phyloP scores from a whole-genome alignment of 2,888 invertebrate genomes.

The Torymus auratus region DNA sequence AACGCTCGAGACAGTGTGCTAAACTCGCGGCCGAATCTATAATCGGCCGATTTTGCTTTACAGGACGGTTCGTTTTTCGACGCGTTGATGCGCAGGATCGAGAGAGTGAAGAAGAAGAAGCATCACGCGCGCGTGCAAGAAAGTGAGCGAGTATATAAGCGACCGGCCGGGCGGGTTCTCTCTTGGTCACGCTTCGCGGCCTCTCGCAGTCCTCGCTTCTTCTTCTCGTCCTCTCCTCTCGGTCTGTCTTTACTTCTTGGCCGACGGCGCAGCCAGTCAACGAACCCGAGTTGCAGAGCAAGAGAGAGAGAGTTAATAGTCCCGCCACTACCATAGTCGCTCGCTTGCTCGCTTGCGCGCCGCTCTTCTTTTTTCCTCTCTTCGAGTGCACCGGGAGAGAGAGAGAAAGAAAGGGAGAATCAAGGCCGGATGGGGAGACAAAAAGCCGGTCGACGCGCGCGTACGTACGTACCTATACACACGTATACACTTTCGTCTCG shows the following conservation, averaged over 20 bases:
- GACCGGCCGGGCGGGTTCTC: slow-evolving; percentile 21
- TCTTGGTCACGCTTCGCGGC: slow-evolving; percentile 67
- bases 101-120: slow-evolving; percentile 32
- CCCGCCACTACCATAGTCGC: background rate
- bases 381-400: background rate
- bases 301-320: slow-evolving; percentile 26
- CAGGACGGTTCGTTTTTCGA: background rate
- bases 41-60: background rate
- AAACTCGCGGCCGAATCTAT: background rate
- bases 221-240: slow-evolving; percentile 56
- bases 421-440: slow-evolving; percentile 54
- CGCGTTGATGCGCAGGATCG: background rate
- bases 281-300: slow-evolving; percentile 66
- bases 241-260: slow-evolving; percentile 39
- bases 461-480: background rate
- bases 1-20: slow-evolving; percentile 62
- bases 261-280: slow-evolving; percentile 65
- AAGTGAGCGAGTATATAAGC: slow-evolving; percentile 11
- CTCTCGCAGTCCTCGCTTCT: slow-evolving; percentile 60
- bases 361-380: slow-evolving; percentile 1
- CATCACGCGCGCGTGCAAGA: slow-evolving; percentile 2
- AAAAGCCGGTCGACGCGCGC: slow-evolving; percentile 23
- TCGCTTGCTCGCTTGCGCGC: too few relatives aligned
- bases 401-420: slow-evolving; percentile 5
- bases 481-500: too few relatives aligned